A percentile compares a stretch with the other conserved stretches of the same genome.
These are phyloP conservation scores for Junco hyemalis DNA, from an alignment of 2,113 vertebrate species.

Conservation along the genomic window DNA sequence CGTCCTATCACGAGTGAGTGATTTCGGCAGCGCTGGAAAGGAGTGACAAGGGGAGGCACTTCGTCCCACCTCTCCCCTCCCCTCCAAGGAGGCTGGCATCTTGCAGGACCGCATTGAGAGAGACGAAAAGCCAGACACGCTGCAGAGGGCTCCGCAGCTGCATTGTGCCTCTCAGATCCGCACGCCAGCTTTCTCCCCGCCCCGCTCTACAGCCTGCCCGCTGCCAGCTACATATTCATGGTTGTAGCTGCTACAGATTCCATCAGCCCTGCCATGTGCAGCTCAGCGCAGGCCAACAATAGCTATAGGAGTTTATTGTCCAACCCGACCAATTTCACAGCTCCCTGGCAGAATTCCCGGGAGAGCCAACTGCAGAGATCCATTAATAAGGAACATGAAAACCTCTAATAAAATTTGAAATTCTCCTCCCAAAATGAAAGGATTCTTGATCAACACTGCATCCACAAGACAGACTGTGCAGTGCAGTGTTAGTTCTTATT, in stretches of 20 bases:
- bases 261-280: not conserved
- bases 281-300: not conserved
- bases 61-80: not conserved
- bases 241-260: conserved; percentile 18
- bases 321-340: not conserved
- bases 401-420: not conserved
- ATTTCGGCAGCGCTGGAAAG: not conserved
- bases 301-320: not conserved
- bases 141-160: conserved; percentile 20
- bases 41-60: not conserved
- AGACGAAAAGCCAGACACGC: not conserved
- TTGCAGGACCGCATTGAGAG: not conserved
- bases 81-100: not conserved
- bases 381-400: conserved; percentile 18
- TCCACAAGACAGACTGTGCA: not conserved
- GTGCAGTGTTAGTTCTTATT: not conserved
- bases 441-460: not conserved
- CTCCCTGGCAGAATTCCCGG: conserved; percentile 26
- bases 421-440: not conserved
- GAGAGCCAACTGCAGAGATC: not conserved
- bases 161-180: not conserved
- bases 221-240: conserved; percentile 32
- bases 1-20: not conserved
- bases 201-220: not conserved
- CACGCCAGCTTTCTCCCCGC: not conserved